phyloP scores from a whole-genome alignment of 2,797 vertebrate genomes.

The Pteronotus mesoamericanus region DNA sequence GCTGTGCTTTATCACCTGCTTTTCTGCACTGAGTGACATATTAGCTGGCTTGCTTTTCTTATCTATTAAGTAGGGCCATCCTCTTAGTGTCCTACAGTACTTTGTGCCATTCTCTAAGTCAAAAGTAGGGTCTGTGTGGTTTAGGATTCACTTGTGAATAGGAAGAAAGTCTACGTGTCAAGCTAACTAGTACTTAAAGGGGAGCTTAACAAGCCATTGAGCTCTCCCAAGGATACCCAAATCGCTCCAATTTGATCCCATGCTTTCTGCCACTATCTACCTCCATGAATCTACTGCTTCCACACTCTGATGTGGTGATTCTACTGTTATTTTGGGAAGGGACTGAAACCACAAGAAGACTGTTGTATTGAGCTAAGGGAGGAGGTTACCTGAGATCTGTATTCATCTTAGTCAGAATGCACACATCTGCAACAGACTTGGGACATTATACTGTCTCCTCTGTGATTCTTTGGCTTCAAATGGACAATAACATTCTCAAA shows the following conservation, averaged over 20 bases:
- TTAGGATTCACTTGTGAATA: neutral
- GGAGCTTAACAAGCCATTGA: neutral
- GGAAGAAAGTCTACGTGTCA: neutral
- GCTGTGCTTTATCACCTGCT: neutral
- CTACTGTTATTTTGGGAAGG: neutral
- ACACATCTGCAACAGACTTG: neutral
- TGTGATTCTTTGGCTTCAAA: neutral
- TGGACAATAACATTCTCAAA: neutral
- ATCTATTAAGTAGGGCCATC: neutral
- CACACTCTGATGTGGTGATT: neutral
- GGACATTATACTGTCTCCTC: neutral
- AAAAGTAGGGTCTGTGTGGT: neutral
- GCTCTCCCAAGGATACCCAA: neutral
- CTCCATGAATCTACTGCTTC: neutral
- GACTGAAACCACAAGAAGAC: neutral
- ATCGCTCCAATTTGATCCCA: neutral
- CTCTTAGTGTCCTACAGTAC: neutral
- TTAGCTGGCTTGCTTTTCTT: neutral
- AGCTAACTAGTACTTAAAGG: neutral
- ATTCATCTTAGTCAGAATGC: neutral
- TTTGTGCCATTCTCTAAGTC: neutral
- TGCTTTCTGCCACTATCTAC: neutral
- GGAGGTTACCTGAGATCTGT: neutral
- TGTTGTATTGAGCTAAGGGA: neutral
- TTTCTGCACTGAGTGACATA: neutral